These are phyloP conservation scores for Megaptera novaeangliae DNA, from an alignment of 2,113 vertebrate genomes.

Conservation along the genomic window DNA sequence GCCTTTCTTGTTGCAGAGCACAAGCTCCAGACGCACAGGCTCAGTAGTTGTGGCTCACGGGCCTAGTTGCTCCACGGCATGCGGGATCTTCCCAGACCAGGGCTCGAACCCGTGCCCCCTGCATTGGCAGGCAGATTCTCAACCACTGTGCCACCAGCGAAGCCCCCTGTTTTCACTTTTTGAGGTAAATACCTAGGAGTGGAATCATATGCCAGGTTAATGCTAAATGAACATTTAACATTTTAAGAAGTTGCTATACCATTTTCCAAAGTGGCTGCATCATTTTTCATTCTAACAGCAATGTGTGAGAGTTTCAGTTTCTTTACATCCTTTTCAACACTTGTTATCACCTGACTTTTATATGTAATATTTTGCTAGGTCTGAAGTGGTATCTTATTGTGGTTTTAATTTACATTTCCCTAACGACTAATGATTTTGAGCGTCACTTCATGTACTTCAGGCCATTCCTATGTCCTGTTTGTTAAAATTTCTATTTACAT, in stretches of 20 bases:
- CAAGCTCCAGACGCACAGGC: too few species aligned
- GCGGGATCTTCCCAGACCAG: too few species aligned
- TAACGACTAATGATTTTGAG: background rate
- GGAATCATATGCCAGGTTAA: background rate
- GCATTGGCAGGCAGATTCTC: too few species aligned
- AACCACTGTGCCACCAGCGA: too few species aligned
- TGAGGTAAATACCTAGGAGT: background rate
- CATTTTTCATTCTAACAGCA: background rate
- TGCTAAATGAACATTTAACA: background rate
- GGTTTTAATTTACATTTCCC: background rate
- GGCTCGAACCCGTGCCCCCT: too few species aligned
- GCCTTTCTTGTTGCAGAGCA: too few species aligned
- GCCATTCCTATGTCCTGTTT: background rate
- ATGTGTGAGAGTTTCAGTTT: background rate
- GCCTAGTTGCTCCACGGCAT: too few species aligned
- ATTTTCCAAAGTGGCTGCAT: background rate
- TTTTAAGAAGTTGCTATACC: background rate
- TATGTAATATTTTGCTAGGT: background rate
- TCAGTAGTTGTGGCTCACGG: too few species aligned
- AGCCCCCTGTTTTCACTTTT: background rate
- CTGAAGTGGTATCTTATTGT: background rate
- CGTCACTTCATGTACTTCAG: background rate
- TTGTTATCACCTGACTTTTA: background rate
- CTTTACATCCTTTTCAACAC: background rate
- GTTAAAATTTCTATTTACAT: background rate